Percentiles rank a stretch among this genome's conserved stretches.
phyloP scores from a whole-genome alignment of 2,797 vertebrate species.

The Phaenicophaeus curvirostris region DNA sequence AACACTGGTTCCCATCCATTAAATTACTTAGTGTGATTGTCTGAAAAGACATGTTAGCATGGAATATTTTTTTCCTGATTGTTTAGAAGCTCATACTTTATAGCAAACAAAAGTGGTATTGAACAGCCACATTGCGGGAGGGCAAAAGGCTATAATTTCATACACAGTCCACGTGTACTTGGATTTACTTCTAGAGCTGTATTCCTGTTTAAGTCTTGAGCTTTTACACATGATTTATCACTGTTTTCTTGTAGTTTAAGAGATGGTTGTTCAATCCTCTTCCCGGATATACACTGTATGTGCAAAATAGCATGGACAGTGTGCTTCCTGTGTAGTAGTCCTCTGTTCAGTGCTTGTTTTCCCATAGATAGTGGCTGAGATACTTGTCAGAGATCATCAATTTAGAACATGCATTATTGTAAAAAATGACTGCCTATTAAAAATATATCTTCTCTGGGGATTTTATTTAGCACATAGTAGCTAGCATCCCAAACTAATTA shows the following conservation, averaged over 20 bases:
- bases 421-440: background rate
- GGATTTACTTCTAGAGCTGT: background rate
- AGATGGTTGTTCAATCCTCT: background rate
- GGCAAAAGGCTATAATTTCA: background rate
- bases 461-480: background rate
- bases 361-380: background rate
- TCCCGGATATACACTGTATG: slow-evolving; percentile 8
- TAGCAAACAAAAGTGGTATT: background rate
- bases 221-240: background rate
- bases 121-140: background rate
- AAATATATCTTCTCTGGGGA: background rate
- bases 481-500: background rate
- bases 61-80: background rate
- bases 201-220: background rate
- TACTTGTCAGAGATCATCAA: background rate
- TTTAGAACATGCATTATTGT: background rate
- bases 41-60: background rate
- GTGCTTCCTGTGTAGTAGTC: background rate
- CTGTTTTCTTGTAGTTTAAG: background rate
- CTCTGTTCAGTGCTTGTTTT: slow-evolving; percentile 22
- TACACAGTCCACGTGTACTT: background rate
- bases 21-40: background rate
- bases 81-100: background rate
- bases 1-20: background rate
- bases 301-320: slow-evolving; percentile 13